phyloP scores from a whole-genome alignment of 2,113 vertebrate species.

The Hyla sarda region DNA sequence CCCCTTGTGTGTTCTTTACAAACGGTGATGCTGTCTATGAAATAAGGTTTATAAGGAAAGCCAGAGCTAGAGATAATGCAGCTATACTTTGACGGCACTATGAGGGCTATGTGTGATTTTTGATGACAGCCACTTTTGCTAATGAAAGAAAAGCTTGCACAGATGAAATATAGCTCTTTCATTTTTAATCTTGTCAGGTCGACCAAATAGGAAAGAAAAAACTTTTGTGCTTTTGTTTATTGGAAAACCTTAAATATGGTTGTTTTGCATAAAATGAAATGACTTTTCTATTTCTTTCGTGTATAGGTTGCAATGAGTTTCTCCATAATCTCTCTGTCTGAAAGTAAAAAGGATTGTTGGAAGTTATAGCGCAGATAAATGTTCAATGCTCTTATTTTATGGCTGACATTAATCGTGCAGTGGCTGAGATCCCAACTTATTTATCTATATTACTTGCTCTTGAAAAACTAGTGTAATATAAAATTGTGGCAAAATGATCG shows the following conservation, averaged over 20 bases:
- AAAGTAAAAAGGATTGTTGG: constrained; percentile 8
- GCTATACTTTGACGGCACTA: neutral
- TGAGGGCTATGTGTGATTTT: neutral
- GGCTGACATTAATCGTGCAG: neutral
- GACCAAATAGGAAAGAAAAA: neutral
- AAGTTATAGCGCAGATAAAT: constrained; percentile 22
- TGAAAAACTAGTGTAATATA: constrained; percentile 13
- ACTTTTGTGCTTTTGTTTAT: neutral
- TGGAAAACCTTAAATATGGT: neutral
- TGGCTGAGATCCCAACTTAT: neutral
- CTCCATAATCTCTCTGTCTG: neutral
- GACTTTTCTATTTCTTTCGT: neutral
- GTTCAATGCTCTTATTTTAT: neutral
- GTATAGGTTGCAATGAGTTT: constrained; percentile 11
- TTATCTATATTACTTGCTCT: constrained; percentile 14
- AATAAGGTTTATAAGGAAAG: neutral
- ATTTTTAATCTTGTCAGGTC: neutral
- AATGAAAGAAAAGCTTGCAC: neutral
- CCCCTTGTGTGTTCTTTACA: neutral
- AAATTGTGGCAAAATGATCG: neutral
- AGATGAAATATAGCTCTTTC: neutral
- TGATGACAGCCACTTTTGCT: neutral
- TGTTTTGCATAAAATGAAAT: constrained; percentile 16
- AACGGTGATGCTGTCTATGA: neutral
- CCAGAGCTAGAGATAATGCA: neutral